Base-by-base conservation (phyloP, 1,140 invertebrate species). In the Schlechtendalia chinensis region DNA sequence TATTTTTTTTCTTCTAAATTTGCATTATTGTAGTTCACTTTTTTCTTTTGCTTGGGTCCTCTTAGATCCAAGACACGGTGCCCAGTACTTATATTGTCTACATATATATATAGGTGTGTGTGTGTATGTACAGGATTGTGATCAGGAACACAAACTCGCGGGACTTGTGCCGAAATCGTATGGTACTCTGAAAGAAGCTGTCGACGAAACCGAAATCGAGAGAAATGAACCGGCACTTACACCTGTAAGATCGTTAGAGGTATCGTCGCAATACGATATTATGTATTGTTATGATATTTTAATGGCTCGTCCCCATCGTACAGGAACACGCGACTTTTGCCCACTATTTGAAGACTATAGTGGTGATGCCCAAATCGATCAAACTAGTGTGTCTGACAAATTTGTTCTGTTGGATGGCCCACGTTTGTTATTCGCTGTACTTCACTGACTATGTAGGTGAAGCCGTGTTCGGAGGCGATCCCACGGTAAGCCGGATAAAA, bases 381-480 rank as follows among this genome's bases (percentile, higher is more conserved):
- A 89, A 91, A 54, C 90, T 96, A 83, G 89, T 98, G 1, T 98
- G 96, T 84, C 82, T 97, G 5, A 98, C 96, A 0, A 98, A 98
- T 87, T 88, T 98, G 0, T 98, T 98, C 86, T 97, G 95, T 84
- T 98, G 96, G 97, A 98, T 97, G 95, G 94, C 96, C 0, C 93
- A 98, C 80, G 95, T 98, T 2, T 97, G 95, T 85, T 98, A 98
- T 84, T 98, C 96, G 0, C 87, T 98, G 0, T 98, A 98, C 86
- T 98, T 98, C 85, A 98, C 97, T 0, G 96, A 98, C 86, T 98
- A 97, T 85, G 96, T 98, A 10, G 97, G 96, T 0, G 95, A 98
- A 87, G 91, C 94, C 45, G 95, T 98, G n/a, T 98, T 93, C 85
- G 89, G 90, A n/a, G 96, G 96, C 0, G 90, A 96, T 88, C 96